A percentile compares a stretch with the other conserved stretches of the same genome.
Conservation (phyloP, 1,140 invertebrate genomes). For the Pogonus chalceus region DNA sequence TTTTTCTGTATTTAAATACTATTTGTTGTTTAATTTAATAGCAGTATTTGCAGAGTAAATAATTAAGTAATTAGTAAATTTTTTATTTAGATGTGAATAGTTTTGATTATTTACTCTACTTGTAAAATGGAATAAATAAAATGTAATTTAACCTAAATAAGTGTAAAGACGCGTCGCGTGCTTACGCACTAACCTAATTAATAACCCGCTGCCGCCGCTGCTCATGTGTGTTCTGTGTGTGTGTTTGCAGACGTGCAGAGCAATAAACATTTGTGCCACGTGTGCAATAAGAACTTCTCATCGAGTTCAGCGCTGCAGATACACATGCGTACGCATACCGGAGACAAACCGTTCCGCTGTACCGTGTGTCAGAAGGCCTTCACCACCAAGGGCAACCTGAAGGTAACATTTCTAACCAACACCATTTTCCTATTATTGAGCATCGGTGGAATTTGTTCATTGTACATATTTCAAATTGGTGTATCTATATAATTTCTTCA, state of each 20-base stretch:
- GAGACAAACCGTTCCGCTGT: constrained; percentile 95
- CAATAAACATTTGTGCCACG: constrained; percentile 88
- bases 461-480: too few relatives aligned
- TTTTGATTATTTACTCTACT: too few relatives aligned
- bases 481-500: too few relatives aligned
- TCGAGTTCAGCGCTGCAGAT: constrained; percentile 93
- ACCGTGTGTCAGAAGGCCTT: constrained; percentile 91
- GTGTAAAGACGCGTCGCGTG: too few relatives aligned
- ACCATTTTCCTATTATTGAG: too few relatives aligned
- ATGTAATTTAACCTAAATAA: too few relatives aligned
- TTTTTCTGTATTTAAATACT: background rate
- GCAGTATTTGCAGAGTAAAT: too few relatives aligned
- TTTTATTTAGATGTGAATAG: too few relatives aligned
- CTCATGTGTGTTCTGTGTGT: constrained; percentile 34
- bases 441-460: too few relatives aligned
- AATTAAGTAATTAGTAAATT: too few relatives aligned
- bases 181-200: too few relatives aligned
- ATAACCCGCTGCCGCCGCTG: constrained; percentile 33
- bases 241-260: constrained; percentile 36
- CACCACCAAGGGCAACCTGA: constrained; percentile 96
- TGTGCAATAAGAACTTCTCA: constrained; percentile 96
- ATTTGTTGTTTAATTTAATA: background rate
- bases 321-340: constrained; percentile 97
- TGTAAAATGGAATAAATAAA: too few relatives aligned
- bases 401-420: constrained; percentile 49